Evolutionary conservation across 2,797 vertebrate species (phyloP).

Genomic region (Mareca strepera): DNA sequence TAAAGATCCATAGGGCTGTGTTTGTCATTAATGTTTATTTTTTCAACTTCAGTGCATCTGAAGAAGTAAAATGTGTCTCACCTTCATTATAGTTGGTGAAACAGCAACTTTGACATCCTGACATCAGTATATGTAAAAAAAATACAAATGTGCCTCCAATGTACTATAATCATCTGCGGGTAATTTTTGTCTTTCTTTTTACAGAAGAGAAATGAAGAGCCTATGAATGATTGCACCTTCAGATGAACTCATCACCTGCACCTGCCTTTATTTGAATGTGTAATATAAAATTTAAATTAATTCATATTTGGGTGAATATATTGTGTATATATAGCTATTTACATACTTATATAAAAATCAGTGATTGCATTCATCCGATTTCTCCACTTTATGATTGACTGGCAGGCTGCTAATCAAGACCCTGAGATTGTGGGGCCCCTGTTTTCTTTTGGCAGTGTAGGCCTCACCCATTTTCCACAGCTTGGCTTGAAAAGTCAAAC

Average conservation of each 20-base stretch:
- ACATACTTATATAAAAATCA: not conserved
- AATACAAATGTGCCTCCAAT: accelerated
- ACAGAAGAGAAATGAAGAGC: not conserved
- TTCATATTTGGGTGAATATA: not conserved
- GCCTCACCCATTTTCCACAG: not conserved
- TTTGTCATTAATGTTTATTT: not conserved
- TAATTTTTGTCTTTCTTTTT: not conserved
- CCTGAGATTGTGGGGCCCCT: not conserved
- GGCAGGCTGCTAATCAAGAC: not conserved
- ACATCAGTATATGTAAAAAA: not conserved
- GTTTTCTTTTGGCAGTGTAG: not conserved
- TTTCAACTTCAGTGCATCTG: not conserved
- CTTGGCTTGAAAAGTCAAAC: not conserved
- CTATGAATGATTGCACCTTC: not conserved
- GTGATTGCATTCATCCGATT: not conserved
- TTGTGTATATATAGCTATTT: not conserved
- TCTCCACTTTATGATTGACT: not conserved
- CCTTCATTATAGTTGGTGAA: not conserved
- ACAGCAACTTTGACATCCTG: not conserved
- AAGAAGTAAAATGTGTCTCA: not conserved
- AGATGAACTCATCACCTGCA: not conserved
- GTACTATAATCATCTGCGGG: not conserved
- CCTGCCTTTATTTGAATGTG: not conserved
- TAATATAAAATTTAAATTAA: not conserved
- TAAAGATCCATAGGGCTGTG: not conserved